Evolutionary conservation across 2,113 vertebrate genomes (phyloP).

Genomic region (Vireo altiloquus): DNA sequence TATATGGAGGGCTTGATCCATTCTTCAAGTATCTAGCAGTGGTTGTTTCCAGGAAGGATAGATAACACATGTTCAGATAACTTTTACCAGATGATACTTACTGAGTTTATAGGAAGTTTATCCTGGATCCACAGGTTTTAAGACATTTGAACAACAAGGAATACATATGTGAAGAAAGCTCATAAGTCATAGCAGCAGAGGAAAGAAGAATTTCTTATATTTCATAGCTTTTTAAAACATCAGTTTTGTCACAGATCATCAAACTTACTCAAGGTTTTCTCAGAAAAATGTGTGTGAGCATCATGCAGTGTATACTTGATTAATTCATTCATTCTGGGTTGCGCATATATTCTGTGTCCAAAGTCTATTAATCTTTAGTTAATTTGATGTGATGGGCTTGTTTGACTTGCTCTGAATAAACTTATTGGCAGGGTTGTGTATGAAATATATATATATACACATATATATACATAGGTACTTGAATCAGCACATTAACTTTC

Average conservation of each 20-base stretch:
- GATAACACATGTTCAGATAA: neutral
- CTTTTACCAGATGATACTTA: neutral
- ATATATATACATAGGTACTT: neutral
- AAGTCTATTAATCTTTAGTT: neutral
- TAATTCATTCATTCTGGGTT: neutral
- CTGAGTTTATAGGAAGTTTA: neutral
- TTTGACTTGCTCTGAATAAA: neutral
- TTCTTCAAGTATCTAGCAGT: neutral
- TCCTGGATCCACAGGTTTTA: neutral
- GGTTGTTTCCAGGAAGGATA: neutral
- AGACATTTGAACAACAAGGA: neutral
- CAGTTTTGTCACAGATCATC: neutral
- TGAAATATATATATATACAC: neutral
- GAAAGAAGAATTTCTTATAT: neutral
- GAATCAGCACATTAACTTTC: neutral
- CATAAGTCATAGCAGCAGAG: neutral
- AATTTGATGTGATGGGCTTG: neutral
- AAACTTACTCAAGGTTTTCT: neutral
- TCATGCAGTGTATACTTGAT: neutral
- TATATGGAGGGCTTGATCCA: neutral
- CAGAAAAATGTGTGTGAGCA: neutral
- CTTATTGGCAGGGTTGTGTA: neutral
- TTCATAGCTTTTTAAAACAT: neutral
- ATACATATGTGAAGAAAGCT: neutral
- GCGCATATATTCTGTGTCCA: neutral